Evolutionary conservation across 2,113 vertebrate species (phyloP).

Genomic region (Copsychus sechellarum): DNA sequence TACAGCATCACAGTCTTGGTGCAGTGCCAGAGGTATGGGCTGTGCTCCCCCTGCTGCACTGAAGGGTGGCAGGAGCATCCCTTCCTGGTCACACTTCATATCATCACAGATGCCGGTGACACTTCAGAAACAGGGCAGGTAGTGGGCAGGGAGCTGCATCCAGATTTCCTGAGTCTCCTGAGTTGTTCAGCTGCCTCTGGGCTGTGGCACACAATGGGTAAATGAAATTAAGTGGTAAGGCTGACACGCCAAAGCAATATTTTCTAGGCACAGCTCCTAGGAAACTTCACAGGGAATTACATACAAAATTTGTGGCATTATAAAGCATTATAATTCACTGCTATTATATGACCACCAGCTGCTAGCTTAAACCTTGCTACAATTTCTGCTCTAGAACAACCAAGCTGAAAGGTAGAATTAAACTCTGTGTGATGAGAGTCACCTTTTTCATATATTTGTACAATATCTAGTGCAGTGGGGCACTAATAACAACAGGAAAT

Average conservation of each 20-base stretch:
- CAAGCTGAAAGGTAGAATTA: conserved; percentile 40
- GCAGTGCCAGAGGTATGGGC: not conserved
- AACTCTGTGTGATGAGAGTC: not conserved
- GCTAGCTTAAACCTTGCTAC: not conserved
- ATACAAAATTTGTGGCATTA: not conserved
- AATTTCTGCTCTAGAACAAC: not conserved
- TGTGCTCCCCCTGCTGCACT: not conserved
- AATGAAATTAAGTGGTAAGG: not conserved
- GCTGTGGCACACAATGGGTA: not conserved
- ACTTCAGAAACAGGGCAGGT: not conserved
- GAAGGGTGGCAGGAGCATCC: not conserved
- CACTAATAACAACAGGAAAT: not conserved
- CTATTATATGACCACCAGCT: conserved; percentile 12
- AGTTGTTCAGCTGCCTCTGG: not conserved
- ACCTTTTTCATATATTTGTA: conserved; percentile 19
- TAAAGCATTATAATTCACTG: not conserved
- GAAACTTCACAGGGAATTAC: not conserved
- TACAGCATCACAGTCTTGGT: not conserved
- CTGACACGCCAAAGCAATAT: not conserved
- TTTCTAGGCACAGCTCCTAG: not conserved
- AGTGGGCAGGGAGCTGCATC: not conserved
- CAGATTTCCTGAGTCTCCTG: not conserved
- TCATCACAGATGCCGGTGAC: not conserved
- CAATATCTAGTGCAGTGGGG: not conserved
- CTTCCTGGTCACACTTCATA: rapidly evolving